Evolutionary conservation across 2,797 vertebrate genomes (phyloP), one percentile per base, ranked within the genome.

Genomic region (Pyrocephalus nanus): DNA sequence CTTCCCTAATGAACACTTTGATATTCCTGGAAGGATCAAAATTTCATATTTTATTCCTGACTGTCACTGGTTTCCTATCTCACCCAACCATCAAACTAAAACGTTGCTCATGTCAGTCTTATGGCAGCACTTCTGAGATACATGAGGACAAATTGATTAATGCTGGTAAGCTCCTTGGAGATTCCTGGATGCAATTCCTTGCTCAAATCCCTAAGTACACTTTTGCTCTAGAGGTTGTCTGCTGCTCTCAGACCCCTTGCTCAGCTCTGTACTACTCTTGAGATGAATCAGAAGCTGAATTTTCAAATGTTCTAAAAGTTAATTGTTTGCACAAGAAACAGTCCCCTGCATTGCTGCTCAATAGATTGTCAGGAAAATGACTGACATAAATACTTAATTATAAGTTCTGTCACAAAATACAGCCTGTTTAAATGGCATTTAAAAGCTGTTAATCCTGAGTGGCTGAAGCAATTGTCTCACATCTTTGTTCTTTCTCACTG

Each of bases 401-500:
- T 23, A 69, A 92, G 36, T 80, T 90, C 62, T 88, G 81, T 69
- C 73, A 88, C 65, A 90, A 91, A 96, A 86, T 34, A 21, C 30
- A 91, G 22, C 50, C 55, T 84, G 50, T 48, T 83, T 62, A 88
- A 75, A 58, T 43, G 62, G 45, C 32, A 88, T 69, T 75, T 53
- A 62, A 75, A 69, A 92, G 40, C 48, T 77, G 30, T 54, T 88
- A 90, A 34, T 67, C 57, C 32, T 40, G 45, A 74, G n/a, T 22
- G 60, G 40, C 18, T 82, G 67, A 89, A 89, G 66, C 36, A 72
- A 60, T 42, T 71, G 32, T 75, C 54, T 84, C 17, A 15, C 20
- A 15, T 64, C 19, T 86, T 80, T 29, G 13, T 54, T 87, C 54
- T 64, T 66, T 91, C 75, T 88, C 42, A 47, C 34, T 36, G 53